Base-by-base conservation (phyloP, 2,113 vertebrate genomes). In the Caranx melampygus region DNA sequence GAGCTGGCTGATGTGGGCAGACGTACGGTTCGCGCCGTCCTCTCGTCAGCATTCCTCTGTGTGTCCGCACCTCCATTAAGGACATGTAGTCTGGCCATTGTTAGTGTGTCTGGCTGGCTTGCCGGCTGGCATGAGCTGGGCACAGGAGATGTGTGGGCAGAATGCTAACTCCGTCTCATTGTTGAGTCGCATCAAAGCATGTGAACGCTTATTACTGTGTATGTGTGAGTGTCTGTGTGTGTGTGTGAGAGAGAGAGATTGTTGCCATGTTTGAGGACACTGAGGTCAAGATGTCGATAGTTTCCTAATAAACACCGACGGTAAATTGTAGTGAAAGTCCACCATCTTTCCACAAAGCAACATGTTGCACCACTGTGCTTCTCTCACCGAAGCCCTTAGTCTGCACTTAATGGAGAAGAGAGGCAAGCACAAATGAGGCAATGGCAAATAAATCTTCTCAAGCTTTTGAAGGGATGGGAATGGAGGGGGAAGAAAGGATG, bases 161-260 rank as follows among this genome's bases (percentile, higher is more conserved):
- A 92, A 93, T 92, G 86, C 82, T 91, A 92, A 93, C 87, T 87
- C 9, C 1, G 34, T 54, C 51, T 73, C 73, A 82, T 90, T 92
- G 89, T 88, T 51, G 6, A 21, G n/a, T 21, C 12, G 69, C 59
- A 83, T 84, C 70, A 65, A 81, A 78, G 87, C 55, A 61, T 47
- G 54, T 75, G 65, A 44, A 81, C 72, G 73, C 72, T 70, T 44
- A 33, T 21, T 33, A 49, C 26, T 75, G 59, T 55, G 44, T 47
- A 33, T 71, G 83, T 7, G n/a, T n/a, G n/a, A n/a, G n/a, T n/a
- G n/a, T n/a, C n/a, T n/a, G n/a, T n/a, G 26, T 26, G 26, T 26
- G 26, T 26, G 26, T 26, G 26, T 26, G 26, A 26, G 26, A 26
- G 26, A 26, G 26, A 26, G 44, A 40, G 75, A 60, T 81, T 76